A percentile compares a stretch with the other conserved stretches of the same genome.
Conservation (phyloP, 2,113 vertebrate species). For the Labrus mixtus region DNA sequence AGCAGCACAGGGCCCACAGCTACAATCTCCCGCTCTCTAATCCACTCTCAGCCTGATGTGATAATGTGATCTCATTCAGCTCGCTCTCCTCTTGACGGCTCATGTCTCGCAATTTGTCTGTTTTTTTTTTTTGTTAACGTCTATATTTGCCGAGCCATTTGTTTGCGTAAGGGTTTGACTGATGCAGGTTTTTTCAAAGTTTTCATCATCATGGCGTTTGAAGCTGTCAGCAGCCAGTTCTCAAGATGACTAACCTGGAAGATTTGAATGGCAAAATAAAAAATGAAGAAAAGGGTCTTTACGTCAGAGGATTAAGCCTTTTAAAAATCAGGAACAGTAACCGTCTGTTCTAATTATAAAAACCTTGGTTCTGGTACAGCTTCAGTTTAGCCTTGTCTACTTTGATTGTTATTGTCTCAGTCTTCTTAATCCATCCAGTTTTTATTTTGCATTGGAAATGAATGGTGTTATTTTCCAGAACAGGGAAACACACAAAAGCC, state of each 20-base stretch:
- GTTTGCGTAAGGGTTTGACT: conserved; percentile 15
- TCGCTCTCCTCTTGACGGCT: conserved; percentile 29
- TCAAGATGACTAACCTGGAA: conserved; percentile 1
- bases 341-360: neutral
- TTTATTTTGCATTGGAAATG: neutral
- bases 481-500: neutral
- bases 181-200: neutral
- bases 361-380: neutral
- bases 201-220: neutral
- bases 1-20: conserved; percentile 63
- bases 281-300: neutral
- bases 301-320: neutral
- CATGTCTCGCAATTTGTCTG: conserved; percentile 19
- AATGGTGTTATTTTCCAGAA: neutral
- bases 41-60: conserved; percentile 67
- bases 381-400: neutral
- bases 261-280: neutral
- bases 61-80: conserved; percentile 64
- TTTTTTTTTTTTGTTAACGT: neutral
- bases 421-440: neutral
- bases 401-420: neutral
- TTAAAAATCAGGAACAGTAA: neutral
- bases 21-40: conserved; percentile 63
- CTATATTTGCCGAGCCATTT: neutral
- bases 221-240: neutral